phyloP scores from a whole-genome alignment of 2,113 vertebrate species.

The Muscicapa adusta region DNA sequence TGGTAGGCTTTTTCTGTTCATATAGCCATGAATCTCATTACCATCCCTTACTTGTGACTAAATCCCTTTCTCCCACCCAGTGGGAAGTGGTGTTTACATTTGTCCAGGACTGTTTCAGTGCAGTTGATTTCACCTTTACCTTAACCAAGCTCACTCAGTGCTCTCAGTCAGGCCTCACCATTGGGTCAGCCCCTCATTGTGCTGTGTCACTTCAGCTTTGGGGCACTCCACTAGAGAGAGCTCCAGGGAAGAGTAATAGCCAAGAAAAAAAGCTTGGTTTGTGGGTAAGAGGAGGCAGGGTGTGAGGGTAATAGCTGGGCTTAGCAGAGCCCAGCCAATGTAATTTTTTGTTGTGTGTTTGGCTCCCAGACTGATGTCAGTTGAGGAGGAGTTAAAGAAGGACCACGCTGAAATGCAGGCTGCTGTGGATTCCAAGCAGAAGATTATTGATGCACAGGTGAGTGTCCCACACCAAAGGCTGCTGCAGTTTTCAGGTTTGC shows the following conservation, averaged over 20 bases:
- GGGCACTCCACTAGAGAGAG: background rate
- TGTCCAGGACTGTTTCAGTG: background rate
- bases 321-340: background rate
- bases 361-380: slow-evolving; percentile 88
- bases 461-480: background rate
- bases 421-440: slow-evolving; percentile 96
- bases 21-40: background rate
- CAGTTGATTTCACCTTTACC: background rate
- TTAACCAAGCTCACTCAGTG: background rate
- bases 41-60: background rate
- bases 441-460: slow-evolving; percentile 98
- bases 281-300: background rate
- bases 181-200: background rate
- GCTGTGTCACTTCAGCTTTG: background rate
- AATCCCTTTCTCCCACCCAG: background rate
- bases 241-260: background rate
- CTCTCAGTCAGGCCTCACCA: background rate
- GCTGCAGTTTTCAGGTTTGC: background rate
- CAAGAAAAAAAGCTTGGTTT: background rate
- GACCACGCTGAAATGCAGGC: slow-evolving; percentile 98
- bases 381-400: slow-evolving; percentile 98
- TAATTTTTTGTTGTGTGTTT: background rate
- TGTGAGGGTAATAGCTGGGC: background rate
- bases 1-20: background rate
- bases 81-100: background rate